Base-by-base conservation (phyloP, 2,888 invertebrate genomes). In the Phalangium opilio region DNA sequence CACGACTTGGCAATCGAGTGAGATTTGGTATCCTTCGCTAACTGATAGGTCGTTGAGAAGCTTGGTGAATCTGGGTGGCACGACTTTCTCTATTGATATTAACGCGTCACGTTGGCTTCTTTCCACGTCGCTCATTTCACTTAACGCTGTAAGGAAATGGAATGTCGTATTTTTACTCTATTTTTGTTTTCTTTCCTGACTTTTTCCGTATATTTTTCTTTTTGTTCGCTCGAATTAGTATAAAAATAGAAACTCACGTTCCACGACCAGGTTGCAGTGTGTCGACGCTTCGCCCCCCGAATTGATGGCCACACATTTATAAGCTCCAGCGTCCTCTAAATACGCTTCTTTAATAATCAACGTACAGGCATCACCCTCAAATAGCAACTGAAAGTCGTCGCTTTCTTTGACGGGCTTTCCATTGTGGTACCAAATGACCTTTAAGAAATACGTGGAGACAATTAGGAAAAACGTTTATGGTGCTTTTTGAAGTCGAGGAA, bases 241-340 rank as follows among this genome's bases (percentile, higher is more conserved):
- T 21, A 27, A 21, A 7, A 61, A 64, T 61, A 58, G 68, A 67
- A 62, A 27, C 38, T 71, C 70, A 8, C 87, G 87, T 0, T 82
- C 78, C 64, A 89, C 86, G 52, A 67, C 74, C 49, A 85, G 70
- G 32, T 70, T 69, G 60, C 83, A 82, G 50, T 73, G 71, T 61
- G 81, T 83, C 7, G 77, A 77, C 81, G 64, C 76, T 54, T 85
- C 81, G 0, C 89, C 89, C 60, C 77, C 79, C 56, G 79, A 79
- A 66, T 91, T 93, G 47, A 72, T 74, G n/a, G 90, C 89, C 21
- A 76, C 77, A 66, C 89, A 90, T 52, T 80, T 78, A 70, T 93
- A 96, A 20, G 68, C 67, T 2, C 87, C 90, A 3, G 83, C 83
- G 66, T 95, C 95, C 2, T 70, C 64, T 2, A 75, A 73, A 51